These are phyloP conservation scores for Eupsilia transversa DNA, from an alignment of 2,888 invertebrate genomes.

Conservation along the genomic window DNA sequence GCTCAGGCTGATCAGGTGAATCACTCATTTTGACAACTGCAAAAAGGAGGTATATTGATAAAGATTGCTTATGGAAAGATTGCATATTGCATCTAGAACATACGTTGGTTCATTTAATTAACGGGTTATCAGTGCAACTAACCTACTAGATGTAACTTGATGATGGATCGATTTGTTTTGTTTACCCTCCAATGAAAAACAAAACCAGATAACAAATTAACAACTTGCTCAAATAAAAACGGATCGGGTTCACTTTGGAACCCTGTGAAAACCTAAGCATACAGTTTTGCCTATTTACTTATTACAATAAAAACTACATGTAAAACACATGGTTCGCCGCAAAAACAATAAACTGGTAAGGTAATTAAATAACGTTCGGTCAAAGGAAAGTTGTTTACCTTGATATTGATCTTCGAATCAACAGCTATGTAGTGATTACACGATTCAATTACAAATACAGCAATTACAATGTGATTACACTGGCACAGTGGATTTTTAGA, in stretches of 20 bases:
- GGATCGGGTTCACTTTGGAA: background rate
- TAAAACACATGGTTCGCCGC: conserved; percentile 62
- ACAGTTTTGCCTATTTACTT: background rate
- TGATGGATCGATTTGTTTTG: conserved; percentile 64
- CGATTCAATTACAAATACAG: conserved; percentile 16
- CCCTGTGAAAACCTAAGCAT: background rate
- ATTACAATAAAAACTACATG: background rate
- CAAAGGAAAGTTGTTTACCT: conserved; percentile 79
- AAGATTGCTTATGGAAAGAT: too few relatives aligned
- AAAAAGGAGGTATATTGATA: conserved; percentile 33
- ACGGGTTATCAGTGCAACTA: conserved; percentile 21
- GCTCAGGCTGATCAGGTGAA: conserved; percentile 85
- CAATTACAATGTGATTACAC: conserved; percentile 13
- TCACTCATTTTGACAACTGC: conserved; percentile 82
- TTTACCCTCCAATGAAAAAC: conserved; percentile 71
- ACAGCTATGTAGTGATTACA: conserved; percentile 26
- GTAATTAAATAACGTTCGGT: conserved; percentile 65
- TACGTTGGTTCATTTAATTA: background rate
- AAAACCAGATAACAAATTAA: conserved; percentile 19
- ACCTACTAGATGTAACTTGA: background rate
- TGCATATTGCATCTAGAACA: conserved; percentile 10
- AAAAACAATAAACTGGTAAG: conserved; percentile 50
- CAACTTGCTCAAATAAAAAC: background rate
- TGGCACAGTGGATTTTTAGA: conserved; percentile 24
- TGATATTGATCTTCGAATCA: conserved; percentile 59